Conservation (phyloP, 1,140 invertebrate genomes). For the Teleogryllus occipitalis region DNA sequence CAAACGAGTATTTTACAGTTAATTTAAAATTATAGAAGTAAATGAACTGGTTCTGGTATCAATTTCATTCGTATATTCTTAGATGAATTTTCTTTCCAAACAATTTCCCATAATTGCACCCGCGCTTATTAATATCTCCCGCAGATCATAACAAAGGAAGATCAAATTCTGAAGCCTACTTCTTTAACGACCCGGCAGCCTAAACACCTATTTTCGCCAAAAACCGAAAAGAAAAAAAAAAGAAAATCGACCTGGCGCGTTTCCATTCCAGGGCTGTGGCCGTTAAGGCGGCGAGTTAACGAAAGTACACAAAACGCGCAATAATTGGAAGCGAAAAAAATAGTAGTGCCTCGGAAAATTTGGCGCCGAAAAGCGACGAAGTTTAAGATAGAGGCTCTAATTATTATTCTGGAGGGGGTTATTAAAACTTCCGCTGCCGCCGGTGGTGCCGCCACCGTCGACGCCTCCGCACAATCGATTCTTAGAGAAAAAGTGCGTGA, state of each 20-base stretch:
- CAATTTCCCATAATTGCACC: too few species aligned
- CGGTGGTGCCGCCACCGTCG: too few species aligned
- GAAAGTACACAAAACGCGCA: not conserved
- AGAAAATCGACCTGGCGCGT: not conserved
- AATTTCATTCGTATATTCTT: too few species aligned
- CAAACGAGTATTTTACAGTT: too few species aligned
- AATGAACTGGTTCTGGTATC: too few species aligned
- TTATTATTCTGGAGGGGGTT: not conserved
- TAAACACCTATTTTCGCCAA: too few species aligned
- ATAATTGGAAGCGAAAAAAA: not conserved
- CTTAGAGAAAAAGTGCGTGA: not conserved
- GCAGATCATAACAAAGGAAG: too few species aligned
- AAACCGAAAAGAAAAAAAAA: not conserved
- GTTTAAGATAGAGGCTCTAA: constrained; percentile 4
- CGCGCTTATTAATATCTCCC: too few species aligned
- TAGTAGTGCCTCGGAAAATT: not conserved
- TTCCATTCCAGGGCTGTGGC: not conserved
- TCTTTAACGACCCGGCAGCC: too few species aligned
- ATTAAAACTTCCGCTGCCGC: not conserved
- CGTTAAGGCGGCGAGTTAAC: not conserved
- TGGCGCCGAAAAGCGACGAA: not conserved
- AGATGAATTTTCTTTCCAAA: too few species aligned
- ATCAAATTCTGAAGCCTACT: too few species aligned
- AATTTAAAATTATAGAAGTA: too few species aligned
- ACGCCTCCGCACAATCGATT: not conserved